Evolutionary conservation across 2,797 vertebrate species (phyloP), one percentile per base, ranked within the genome.

Genomic region (Etheostoma perlongum): DNA sequence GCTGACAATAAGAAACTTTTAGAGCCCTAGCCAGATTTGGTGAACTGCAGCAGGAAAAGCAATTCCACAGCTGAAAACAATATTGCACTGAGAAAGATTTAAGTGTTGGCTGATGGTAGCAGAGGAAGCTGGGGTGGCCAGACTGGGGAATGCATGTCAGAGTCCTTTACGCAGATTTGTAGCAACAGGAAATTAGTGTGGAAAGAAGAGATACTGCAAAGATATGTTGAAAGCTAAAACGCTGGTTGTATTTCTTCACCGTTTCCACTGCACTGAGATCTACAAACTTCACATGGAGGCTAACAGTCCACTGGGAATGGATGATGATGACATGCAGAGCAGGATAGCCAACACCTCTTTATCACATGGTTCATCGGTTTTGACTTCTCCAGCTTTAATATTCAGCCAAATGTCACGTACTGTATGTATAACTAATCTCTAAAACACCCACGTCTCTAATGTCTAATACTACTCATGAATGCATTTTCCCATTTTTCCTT

Each of bases 171-270:
- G 72, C 81, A 85, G 88, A 87, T 92, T 84, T 90, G 85, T 72
- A 78, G 73, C 76, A 42, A 49, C 74, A 76, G 72, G 88, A 77
- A 74, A 81, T 82, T 67, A 82, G 59, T 14, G 48, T 42, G 21
- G 48, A 65, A 44, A 63, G 55, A 59, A 60, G 61, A 60, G 53
- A 75, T 36, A 77, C 66, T 76, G 68, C 69, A 60, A 42, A 84
- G 78, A 88, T 79, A 63, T 58, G 84, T 87, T 75, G 47, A 69
- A 81, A 82, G 89, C 82, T 79, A 75, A 84, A 90, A 88, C 88
- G 88, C 86, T 90, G 90, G 54, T 81, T 85, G 81, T 85, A 88
- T 89, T 89, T 89, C 88, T 83, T 86, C 36, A 70, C 3, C 5
- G 78, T 86, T 87, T 90, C 74, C 72, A 82, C 73, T 70, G 76